phyloP scores from a whole-genome alignment of 2,113 vertebrate species.

The Phaethornis superciliosus region DNA sequence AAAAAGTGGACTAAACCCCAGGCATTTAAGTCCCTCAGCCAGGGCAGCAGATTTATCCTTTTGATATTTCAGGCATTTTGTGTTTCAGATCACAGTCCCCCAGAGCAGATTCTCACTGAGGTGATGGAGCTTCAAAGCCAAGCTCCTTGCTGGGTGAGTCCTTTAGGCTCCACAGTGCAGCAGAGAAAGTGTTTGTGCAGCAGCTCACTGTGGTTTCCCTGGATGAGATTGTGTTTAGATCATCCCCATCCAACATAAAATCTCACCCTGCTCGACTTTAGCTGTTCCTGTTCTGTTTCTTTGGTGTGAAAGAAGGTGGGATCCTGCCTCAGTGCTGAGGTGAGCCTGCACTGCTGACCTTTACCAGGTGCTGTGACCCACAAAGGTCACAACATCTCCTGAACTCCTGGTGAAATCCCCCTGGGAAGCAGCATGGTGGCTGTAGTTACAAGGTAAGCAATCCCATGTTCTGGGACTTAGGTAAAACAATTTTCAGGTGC shows the following conservation, averaged over 20 bases:
- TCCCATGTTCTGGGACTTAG: not conserved
- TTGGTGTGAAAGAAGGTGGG: not conserved
- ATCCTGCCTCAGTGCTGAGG: not conserved
- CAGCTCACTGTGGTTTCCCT: not conserved
- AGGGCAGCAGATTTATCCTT: not conserved
- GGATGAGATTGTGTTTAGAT: no score
- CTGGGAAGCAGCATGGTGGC: not conserved
- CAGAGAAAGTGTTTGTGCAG: rapidly evolving
- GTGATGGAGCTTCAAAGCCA: not conserved
- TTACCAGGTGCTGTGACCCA: rapidly evolving
- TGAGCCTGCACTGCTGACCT: not conserved
- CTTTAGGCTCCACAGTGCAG: rapidly evolving
- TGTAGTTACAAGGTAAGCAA: not conserved
- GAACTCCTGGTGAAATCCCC: not conserved
- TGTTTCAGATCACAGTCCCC: rapidly evolving
- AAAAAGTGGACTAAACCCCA: not conserved
- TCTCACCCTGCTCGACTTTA: not conserved
- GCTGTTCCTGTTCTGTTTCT: not conserved
- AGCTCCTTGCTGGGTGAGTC: not conserved
- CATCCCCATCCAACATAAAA: not conserved
- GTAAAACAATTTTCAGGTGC: no score
- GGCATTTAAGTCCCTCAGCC: not conserved
- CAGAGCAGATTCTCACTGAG: not conserved
- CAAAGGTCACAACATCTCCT: not conserved
- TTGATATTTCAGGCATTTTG: not conserved